Conservation (phyloP, 2,888 invertebrate genomes). For the Pecten maximus region DNA sequence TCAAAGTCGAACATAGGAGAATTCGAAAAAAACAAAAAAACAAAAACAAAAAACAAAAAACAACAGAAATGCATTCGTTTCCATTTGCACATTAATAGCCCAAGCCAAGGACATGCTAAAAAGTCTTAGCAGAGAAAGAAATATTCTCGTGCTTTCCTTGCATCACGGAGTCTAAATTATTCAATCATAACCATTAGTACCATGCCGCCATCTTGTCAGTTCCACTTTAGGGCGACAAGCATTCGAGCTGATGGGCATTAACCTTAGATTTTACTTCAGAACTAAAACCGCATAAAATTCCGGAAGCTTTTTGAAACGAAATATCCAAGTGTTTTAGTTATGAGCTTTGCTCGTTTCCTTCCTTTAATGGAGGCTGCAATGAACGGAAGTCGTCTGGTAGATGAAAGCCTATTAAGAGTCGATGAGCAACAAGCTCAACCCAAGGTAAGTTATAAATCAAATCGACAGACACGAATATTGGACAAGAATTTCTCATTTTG, state of each 20-base stretch:
- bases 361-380: background rate
- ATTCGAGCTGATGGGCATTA: background rate
- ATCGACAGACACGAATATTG: background rate
- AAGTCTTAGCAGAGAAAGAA: background rate
- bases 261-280: background rate
- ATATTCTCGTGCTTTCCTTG: background rate
- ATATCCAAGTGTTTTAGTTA: background rate
- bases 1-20: too few species aligned
- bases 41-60: too few species aligned
- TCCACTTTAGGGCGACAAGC: background rate
- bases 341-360: background rate
- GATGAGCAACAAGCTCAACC: background rate
- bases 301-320: slow-evolving; percentile 32
- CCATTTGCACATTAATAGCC: background rate
- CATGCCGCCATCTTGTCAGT: background rate
- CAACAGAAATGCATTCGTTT: background rate
- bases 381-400: background rate
- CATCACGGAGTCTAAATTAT: background rate
- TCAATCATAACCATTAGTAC: background rate
- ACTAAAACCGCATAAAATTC: slow-evolving; percentile 8
- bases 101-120: background rate
- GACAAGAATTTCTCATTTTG: background rate
- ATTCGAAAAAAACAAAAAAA: too few species aligned
- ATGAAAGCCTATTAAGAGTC: background rate
- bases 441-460: background rate